phyloP scores from a whole-genome alignment of 2,797 vertebrate species.

The Fistularia tabacaria region DNA sequence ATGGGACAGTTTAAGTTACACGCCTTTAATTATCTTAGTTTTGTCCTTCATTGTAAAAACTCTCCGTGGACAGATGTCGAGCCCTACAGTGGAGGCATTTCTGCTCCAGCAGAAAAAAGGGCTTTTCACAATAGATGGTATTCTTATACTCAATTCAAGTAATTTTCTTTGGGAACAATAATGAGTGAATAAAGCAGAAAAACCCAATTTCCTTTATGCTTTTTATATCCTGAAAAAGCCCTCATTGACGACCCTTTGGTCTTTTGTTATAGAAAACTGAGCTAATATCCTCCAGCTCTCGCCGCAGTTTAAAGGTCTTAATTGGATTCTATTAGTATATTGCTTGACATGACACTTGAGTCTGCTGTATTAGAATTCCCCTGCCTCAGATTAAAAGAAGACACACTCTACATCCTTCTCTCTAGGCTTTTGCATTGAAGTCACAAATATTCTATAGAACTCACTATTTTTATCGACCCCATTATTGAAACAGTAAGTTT shows the following conservation, averaged over 20 bases:
- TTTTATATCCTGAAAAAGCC: constrained; percentile 73
- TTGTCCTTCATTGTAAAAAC: constrained; percentile 19
- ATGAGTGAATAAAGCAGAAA: constrained; percentile 76
- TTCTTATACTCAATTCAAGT: constrained; percentile 66
- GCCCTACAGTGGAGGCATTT: constrained; percentile 35
- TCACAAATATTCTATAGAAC: constrained; percentile 70
- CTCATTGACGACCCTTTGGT: constrained; percentile 76
- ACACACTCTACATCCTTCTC: constrained; percentile 66
- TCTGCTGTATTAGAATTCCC: constrained; percentile 75
- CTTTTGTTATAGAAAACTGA: constrained; percentile 80
- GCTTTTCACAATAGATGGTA: constrained; percentile 61
- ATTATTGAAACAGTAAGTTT: constrained; percentile 65
- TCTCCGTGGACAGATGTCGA: constrained; percentile 35
- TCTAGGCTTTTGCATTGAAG: constrained; percentile 67
- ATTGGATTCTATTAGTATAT: constrained; percentile 82
- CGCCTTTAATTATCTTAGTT: constrained; percentile 43
- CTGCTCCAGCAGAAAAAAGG: constrained; percentile 42
- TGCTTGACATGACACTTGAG: constrained; percentile 80
- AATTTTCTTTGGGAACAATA: constrained; percentile 74
- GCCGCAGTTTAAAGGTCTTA: constrained; percentile 77
- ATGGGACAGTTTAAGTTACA: constrained; percentile 25
- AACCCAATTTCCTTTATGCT: constrained; percentile 75
- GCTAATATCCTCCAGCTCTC: constrained; percentile 77
- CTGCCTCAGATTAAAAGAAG: constrained; percentile 66
- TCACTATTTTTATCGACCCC: constrained; percentile 60